phyloP scores from a whole-genome alignment of 1,140 invertebrate genomes.

The Limonius californicus region DNA sequence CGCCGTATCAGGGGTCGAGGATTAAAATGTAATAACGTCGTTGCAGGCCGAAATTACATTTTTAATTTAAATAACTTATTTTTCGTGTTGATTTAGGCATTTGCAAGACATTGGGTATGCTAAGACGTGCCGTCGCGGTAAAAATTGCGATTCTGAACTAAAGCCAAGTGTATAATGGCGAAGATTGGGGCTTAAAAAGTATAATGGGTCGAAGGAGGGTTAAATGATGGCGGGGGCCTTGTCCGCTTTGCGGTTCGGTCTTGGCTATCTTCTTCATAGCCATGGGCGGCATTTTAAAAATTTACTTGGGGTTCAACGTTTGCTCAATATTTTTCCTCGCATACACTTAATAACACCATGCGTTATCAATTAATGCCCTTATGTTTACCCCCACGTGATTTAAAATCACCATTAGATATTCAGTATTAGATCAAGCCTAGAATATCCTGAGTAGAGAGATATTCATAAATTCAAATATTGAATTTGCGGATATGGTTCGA shows the following conservation, averaged over 20 bases:
- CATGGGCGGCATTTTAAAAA: not conserved
- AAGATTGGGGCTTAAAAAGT: constrained; percentile 63
- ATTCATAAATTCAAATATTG: no score
- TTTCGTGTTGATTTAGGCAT: constrained; percentile 63
- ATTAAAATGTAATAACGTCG: constrained; percentile 49
- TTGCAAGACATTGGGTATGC: constrained; percentile 49
- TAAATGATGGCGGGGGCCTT: constrained; percentile 32
- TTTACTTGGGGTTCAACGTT: no score
- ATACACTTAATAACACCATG: no score
- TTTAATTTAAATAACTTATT: constrained; percentile 65
- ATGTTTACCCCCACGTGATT: no score
- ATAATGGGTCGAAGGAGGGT: constrained; percentile 50
- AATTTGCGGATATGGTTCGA: no score
- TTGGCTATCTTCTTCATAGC: constrained; percentile 8
- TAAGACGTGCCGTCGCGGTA: constrained; percentile 59
- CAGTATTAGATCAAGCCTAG: no score
- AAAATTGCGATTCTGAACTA: constrained; percentile 62
- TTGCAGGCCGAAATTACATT: constrained; percentile 56
- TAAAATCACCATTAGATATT: no score
- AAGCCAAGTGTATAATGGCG: constrained; percentile 62
- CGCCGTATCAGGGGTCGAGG: constrained; percentile 41
- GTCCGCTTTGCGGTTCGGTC: constrained; percentile 1
- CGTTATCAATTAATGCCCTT: no score
- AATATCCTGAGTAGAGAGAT: no score
- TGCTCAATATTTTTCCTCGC: no score